Conservation (phyloP, 2,113 vertebrate species). For the Zapus hudsonius region DNA sequence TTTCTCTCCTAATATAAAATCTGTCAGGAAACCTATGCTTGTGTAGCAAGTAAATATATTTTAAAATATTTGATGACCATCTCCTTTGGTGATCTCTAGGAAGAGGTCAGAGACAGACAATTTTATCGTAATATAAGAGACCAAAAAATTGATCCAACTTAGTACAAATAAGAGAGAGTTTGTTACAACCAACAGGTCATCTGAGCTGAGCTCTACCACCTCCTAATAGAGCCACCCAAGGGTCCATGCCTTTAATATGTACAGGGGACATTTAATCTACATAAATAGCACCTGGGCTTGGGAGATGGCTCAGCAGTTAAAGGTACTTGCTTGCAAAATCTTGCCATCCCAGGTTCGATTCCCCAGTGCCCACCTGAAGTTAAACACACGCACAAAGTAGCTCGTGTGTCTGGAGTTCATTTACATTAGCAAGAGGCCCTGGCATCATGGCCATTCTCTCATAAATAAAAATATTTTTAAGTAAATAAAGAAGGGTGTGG, state of each 20-base stretch:
- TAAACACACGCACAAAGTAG: too few relatives aligned
- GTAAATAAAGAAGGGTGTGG: too few relatives aligned
- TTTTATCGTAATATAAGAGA: neutral
- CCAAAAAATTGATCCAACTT: slow-evolving; percentile 7
- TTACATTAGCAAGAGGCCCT: too few relatives aligned
- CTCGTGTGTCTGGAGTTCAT: too few relatives aligned
- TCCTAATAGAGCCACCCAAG: too few relatives aligned
- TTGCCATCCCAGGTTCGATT: too few relatives aligned
- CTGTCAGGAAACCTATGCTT: slow-evolving; percentile 63
- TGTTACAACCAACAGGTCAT: neutral
- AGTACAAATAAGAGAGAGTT: slow-evolving; percentile 7
- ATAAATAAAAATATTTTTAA: too few relatives aligned
- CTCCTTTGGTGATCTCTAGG: neutral
- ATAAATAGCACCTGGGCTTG: too few relatives aligned
- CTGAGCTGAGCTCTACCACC: neutral
- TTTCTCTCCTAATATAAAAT: slow-evolving; percentile 69
- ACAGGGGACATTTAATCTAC: neutral
- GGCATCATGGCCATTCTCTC: too few relatives aligned
- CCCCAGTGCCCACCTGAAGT: too few relatives aligned
- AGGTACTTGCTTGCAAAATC: too few relatives aligned
- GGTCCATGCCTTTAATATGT: neutral
- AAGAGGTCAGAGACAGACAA: neutral
- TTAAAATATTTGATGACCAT: neutral
- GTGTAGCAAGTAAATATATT: neutral
- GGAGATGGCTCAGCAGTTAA: too few relatives aligned